phyloP scores from a whole-genome alignment of 2,113 vertebrate genomes.

The Phrynosoma platyrhinos region DNA sequence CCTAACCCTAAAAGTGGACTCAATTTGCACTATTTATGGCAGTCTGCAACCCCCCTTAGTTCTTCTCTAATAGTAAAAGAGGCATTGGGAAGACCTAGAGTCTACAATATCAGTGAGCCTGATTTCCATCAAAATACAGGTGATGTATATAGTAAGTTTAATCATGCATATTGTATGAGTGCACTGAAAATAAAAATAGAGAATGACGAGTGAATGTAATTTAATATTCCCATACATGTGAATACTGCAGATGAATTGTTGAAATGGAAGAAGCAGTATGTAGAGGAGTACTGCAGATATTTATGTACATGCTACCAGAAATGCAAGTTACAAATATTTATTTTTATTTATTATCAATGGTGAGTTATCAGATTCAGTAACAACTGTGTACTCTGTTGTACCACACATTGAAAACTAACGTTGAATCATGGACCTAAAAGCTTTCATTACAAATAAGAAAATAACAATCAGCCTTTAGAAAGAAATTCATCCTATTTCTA shows the following conservation, averaged over 20 bases:
- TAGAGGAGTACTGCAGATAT: not conserved
- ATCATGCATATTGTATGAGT: not conserved
- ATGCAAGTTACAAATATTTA: not conserved
- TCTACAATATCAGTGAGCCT: not conserved
- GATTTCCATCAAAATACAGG: not conserved
- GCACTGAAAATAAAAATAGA: not conserved
- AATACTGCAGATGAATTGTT: not conserved
- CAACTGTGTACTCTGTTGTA: not conserved
- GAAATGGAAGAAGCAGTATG: not conserved
- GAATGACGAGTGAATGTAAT: not conserved
- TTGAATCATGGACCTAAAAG: not conserved
- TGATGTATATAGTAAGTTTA: not conserved
- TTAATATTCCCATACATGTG: not conserved
- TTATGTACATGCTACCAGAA: not conserved
- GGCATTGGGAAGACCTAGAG: not conserved
- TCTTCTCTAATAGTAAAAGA: not conserved
- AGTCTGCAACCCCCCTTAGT: too few species aligned
- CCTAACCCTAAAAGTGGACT: too few species aligned
- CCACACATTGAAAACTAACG: not conserved
- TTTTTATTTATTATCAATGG: not conserved
- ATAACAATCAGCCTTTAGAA: not conserved
- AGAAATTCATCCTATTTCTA: not conserved
- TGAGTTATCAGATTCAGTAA: not conserved
- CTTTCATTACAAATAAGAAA: not conserved
- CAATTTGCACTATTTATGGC: too few species aligned